Evolutionary conservation across 2,797 vertebrate genomes (phyloP).

Genomic region (Siniperca obscura): DNA sequence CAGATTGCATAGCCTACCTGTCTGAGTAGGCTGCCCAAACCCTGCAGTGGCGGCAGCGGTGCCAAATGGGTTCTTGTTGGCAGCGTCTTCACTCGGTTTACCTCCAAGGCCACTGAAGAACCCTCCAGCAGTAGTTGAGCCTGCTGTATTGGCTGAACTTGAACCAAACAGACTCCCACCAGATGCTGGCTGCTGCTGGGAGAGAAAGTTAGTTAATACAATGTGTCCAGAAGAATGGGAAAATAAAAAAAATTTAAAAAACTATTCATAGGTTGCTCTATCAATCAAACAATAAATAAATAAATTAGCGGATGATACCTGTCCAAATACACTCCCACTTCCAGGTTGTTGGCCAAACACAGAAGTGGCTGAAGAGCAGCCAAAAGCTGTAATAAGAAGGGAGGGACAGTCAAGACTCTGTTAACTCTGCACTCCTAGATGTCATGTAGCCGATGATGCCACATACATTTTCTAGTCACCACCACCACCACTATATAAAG

Average conservation of each 20-base stretch:
- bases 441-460: not conserved
- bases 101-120: conserved; percentile 97
- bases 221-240: not conserved
- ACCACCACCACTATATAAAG: not conserved
- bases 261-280: not conserved
- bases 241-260: not conserved
- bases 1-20: conserved; percentile 68
- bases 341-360: conserved; percentile 91
- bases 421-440: not conserved
- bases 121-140: conserved; percentile 81
- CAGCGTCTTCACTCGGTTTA: conserved; percentile 96
- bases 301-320: conserved; percentile 82
- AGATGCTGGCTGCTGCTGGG: conserved; percentile 80
- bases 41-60: conserved; percentile 81
- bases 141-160: conserved; percentile 70
- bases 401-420: not conserved
- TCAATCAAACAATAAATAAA: not conserved
- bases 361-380: conserved; percentile 83
- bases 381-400: conserved; percentile 85
- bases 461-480: not conserved
- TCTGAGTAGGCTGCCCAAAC: conserved; percentile 86
- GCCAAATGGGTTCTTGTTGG: conserved; percentile 97
- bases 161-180: conserved; percentile 89
- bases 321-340: conserved; percentile 89
- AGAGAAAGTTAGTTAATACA: conserved; percentile 3